These are phyloP conservation scores for Actinia tenebrosa DNA, from an alignment of 64 coral and sea anemone genomes.

Conservation along the genomic window DNA sequence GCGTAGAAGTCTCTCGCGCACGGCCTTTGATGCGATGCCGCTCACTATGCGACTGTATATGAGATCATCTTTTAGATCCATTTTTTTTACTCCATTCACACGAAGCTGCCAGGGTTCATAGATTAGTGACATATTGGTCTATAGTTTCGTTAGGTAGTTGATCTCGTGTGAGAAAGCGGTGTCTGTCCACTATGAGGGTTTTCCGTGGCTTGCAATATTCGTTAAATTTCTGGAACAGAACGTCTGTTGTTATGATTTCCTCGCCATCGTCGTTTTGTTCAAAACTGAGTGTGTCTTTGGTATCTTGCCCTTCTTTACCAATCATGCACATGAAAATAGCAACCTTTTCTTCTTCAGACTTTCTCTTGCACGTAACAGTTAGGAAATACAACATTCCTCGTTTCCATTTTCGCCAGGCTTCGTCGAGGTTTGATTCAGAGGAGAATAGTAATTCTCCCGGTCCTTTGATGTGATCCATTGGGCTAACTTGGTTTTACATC, in stretches of 20 bases:
- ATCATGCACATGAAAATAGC: slow-evolving; percentile 6
- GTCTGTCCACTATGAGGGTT: background rate
- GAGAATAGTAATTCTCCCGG: no score
- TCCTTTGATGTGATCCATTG: no score
- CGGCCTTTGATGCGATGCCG: no score
- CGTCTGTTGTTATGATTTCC: background rate
- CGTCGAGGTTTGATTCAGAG: no score
- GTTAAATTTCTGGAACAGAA: background rate
- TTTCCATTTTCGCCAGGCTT: background rate
- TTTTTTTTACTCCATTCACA: no score
- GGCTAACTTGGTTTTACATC: no score
- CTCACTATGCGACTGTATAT: no score
- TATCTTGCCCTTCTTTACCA: background rate
- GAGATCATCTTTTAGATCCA: no score
- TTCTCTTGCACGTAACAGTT: background rate
- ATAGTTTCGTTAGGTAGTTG: background rate
- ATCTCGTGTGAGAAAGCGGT: slow-evolving; percentile 1
- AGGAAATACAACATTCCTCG: background rate
- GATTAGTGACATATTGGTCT: background rate
- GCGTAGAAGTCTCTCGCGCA: no score
- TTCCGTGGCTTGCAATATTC: background rate
- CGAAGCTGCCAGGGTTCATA: no score
- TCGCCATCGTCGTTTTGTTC: background rate
- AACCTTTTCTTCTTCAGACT: background rate
- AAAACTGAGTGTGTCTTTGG: background rate